phyloP scores from a whole-genome alignment of 2,888 invertebrate genomes.

The Petrophora chlorosata region DNA sequence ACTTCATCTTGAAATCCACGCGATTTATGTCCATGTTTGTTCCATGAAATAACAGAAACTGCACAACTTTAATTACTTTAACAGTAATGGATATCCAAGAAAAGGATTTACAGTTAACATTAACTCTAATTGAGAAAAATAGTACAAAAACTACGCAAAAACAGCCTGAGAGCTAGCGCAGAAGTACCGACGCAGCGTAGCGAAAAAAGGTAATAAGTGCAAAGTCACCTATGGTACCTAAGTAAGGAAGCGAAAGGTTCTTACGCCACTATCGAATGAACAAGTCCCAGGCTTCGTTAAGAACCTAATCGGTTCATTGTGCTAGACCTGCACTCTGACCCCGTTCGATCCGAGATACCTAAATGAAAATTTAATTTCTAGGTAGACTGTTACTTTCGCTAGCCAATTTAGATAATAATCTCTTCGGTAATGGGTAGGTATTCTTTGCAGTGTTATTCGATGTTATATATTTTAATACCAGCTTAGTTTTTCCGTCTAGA shows the following conservation, averaged over 20 bases:
- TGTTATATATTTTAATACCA: conserved; percentile 4
- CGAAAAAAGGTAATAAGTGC: not conserved
- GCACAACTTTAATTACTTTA: no score
- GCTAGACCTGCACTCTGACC: conserved; percentile 57
- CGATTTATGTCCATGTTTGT: no score
- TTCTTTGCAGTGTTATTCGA: conserved; percentile 4
- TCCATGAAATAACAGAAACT: not conserved
- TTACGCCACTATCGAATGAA: conserved; percentile 15
- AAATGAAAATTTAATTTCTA: conserved; percentile 51
- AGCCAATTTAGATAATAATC: conserved; percentile 19
- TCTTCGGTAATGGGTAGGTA: conserved; percentile 5
- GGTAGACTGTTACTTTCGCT: conserved; percentile 33
- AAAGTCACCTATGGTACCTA: not conserved
- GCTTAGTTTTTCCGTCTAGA: conserved; percentile 7
- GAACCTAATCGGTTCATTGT: conserved; percentile 67
- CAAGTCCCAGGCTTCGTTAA: conserved; percentile 53
- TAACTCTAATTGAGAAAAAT: conserved; percentile 1
- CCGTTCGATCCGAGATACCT: conserved; percentile 39
- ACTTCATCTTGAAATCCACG: no score
- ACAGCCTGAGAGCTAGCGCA: not conserved
- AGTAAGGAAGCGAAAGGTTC: conserved; percentile 1
- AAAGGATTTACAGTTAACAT: not conserved
- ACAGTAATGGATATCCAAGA: not conserved
- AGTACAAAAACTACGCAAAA: conserved; percentile 1
- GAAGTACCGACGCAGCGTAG: not conserved